These are phyloP conservation scores for Periplaneta americana DNA, from an alignment of 1,140 invertebrate genomes.

Conservation along the genomic window DNA sequence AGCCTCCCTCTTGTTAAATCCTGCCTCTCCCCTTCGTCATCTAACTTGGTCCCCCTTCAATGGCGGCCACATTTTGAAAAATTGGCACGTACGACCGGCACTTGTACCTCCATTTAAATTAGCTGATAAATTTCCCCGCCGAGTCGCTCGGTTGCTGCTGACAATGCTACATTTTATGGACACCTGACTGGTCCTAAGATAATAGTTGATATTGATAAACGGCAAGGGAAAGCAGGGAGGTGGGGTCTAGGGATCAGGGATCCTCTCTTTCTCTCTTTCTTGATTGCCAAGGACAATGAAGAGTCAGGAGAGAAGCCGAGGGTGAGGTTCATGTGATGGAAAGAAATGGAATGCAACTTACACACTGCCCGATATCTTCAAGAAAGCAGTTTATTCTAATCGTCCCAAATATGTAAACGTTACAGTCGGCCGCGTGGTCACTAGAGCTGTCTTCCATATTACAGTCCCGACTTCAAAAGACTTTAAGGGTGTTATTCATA, in stretches of 20 bases:
- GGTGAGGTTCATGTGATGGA: no score
- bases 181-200: constrained; percentile 15
- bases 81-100: constrained; percentile 18
- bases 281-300: background rate
- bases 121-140: constrained; percentile 17
- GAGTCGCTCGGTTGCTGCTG: background rate
- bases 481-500: no score
- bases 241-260: background rate
- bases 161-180: constrained; percentile 17
- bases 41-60: background rate
- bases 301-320: no score
- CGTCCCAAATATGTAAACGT: no score
- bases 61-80: constrained; percentile 14
- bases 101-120: constrained; percentile 21
- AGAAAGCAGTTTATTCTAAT: no score
- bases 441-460: no score
- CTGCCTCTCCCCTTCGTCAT: background rate
- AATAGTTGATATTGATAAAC: constrained; percentile 20
- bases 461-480: no score
- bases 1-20: background rate
- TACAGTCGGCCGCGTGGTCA: no score
- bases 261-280: background rate
- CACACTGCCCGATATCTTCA: no score
- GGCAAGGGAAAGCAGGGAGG: background rate
- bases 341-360: no score